Base-by-base conservation (phyloP, 2,113 vertebrate genomes). In the Gallinago paraguaiae region DNA sequence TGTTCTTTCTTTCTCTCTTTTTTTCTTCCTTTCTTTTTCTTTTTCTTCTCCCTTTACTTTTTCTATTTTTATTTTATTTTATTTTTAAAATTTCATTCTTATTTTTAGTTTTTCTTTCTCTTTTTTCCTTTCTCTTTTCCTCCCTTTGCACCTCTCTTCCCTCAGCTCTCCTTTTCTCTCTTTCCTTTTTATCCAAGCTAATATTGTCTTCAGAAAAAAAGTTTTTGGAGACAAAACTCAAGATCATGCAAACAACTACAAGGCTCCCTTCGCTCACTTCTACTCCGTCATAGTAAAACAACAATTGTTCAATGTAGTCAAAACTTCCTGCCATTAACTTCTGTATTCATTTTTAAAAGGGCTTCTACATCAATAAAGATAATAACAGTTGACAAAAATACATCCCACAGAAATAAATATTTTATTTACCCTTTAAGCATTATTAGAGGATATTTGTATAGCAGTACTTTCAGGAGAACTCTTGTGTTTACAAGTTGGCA, bases 381-480 rank as follows among this genome's bases (percentile, higher is more conserved):
- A 57, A 50, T 33, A 12, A 3, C 54, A 84, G 74, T 64, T 96
- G 81, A 95, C 85, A 97, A 91, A 97, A 95, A 41, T 31, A 59
- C 3, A 5, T 87, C 33, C 46, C 43, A 86, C 23, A 57, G 41
- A 93, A 86, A 68, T 74, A 92, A 82, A 54, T 87, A 77, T 88
- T 93, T 94, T 91, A 77, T 96, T 97, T 95, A 90, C 67, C 48
- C 37, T 96, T 92, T 97, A 46, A 97, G 30, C 64, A 71, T 90
- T 91, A 79, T 53, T 93, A 88, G 45, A 78, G 77, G 79, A 63
- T 95, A 85, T 72, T 90, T 93, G 43, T 78, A 53, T 33, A 79
- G 48, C 64, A 74, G 31, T 81, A 69, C 92, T 97, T 97, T 84
- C 82, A 88, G 60, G 77, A 92, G 81, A 65, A 82, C 28, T 48